A percentile compares a stretch with the other conserved stretches of the same genome.
phyloP scores from a whole-genome alignment of 2,888 invertebrate genomes.

The Drosophila tanythrix region DNA sequence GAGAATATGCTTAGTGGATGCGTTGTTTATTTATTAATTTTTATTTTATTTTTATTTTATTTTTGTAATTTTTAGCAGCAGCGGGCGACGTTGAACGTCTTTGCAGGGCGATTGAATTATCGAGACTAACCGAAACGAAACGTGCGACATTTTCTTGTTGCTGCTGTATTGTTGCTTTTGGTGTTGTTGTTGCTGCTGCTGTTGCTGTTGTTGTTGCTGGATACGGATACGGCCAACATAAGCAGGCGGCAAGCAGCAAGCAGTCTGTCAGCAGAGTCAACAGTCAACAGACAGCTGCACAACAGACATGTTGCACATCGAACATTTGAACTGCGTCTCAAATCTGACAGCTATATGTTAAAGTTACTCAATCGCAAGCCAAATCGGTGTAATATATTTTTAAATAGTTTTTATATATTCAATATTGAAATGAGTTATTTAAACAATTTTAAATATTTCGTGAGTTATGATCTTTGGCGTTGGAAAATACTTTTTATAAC shows the following conservation, averaged over 20 bases:
- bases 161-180: constrained; percentile 53
- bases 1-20: not conserved
- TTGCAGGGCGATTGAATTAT: constrained; percentile 82
- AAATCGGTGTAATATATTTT: not conserved
- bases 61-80: constrained; percentile 27
- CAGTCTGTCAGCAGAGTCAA: constrained; percentile 12
- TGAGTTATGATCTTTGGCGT: not conserved
- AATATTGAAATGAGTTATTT: not conserved
- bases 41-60: constrained; percentile 6
- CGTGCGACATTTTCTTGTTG: constrained; percentile 79
- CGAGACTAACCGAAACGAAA: constrained; percentile 80
- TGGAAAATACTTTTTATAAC: not conserved
- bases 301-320: constrained; percentile 57
- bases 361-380: constrained; percentile 3
- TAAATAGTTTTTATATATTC: not conserved
- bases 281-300: constrained; percentile 44
- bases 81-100: constrained; percentile 72
- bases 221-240: constrained; percentile 65
- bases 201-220: constrained; percentile 48
- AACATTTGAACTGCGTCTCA: constrained; percentile 20
- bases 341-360: constrained; percentile 14
- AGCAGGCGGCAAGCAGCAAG: constrained; percentile 27
- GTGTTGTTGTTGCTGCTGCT: constrained; percentile 31
- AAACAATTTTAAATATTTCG: not conserved
- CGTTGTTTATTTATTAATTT: not conserved